Evolutionary conservation across 2,113 vertebrate species (phyloP).

Genomic region (Gopherus flavomarginatus): DNA sequence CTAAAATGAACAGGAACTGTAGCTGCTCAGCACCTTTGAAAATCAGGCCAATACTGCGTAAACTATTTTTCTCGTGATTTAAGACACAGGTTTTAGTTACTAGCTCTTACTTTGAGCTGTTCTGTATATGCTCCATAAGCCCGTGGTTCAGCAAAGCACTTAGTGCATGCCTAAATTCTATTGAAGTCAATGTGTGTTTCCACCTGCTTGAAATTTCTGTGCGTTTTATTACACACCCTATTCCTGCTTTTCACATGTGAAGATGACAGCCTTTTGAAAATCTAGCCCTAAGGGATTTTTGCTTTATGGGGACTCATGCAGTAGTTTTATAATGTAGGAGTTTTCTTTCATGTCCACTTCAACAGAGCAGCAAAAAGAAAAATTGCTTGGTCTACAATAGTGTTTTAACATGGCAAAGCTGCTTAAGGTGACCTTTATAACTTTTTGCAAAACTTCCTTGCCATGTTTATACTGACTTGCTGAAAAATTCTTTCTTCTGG

Average conservation of each 20-base stretch:
- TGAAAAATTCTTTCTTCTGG: slow-evolving; percentile 33
- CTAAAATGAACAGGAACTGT: not conserved
- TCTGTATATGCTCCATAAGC: not conserved
- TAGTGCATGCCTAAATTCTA: not conserved
- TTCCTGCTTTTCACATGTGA: slow-evolving; percentile 32
- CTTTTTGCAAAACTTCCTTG: slow-evolving; percentile 47
- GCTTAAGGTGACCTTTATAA: slow-evolving; percentile 43
- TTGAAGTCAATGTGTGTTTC: not conserved
- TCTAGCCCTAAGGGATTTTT: not conserved
- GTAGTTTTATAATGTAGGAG: slow-evolving; percentile 20
- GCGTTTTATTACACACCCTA: slow-evolving; percentile 39
- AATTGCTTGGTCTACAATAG: slow-evolving; percentile 21
- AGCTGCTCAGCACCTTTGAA: not conserved
- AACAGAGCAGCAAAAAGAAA: slow-evolving; percentile 24
- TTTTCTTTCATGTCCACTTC: slow-evolving; percentile 52
- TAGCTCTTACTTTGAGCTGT: not conserved
- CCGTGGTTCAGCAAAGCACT: not conserved
- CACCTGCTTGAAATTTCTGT: slow-evolving; percentile 29
- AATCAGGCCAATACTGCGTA: not conserved
- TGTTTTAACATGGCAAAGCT: slow-evolving; percentile 51
- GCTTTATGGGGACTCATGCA: slow-evolving; percentile 22
- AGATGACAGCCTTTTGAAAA: slow-evolving; percentile 36
- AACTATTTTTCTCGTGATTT: not conserved
- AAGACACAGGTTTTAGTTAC: slow-evolving; percentile 8
- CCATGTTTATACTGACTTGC: slow-evolving; percentile 40